Percentiles rank a stretch among this genome's conserved stretches.
Evolutionary conservation across 2,888 invertebrate genomes (phyloP).

Genomic region (Halocaridina rubra): DNA sequence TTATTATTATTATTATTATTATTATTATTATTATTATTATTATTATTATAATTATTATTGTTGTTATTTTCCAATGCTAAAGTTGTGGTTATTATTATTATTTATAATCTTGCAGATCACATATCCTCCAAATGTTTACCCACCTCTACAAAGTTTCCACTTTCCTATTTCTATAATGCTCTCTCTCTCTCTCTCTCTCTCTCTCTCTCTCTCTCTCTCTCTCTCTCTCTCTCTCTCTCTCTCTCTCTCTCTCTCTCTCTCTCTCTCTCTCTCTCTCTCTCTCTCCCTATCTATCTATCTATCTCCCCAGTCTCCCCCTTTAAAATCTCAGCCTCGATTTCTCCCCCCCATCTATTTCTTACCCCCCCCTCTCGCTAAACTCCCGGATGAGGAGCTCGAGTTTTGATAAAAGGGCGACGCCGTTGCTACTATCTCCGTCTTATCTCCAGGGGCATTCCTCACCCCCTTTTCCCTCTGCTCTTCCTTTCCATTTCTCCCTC

Average conservation of each 20-base stretch:
- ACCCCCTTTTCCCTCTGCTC: neutral
- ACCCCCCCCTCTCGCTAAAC: constrained; percentile 12
- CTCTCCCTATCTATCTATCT: neutral
- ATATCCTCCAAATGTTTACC: no score
- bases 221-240: neutral
- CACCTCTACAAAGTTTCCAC: no score
- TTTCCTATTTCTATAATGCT: no score
- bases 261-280: neutral
- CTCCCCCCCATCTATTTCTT: neutral
- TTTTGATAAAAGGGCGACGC: constrained; percentile 7
- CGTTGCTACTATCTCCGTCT: neutral
- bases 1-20: no score
- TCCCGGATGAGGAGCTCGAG: constrained; percentile 34
- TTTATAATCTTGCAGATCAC: no score
- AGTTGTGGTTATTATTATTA: no score
- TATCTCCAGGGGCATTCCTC: neutral
- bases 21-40: no score
- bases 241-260: neutral
- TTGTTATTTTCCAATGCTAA: no score
- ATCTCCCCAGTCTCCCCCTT: neutral
- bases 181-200: neutral
- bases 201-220: constrained; percentile 2
- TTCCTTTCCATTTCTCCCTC: neutral
- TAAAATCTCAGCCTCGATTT: neutral
- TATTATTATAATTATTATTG: no score